Conservation (phyloP, 2,888 invertebrate species). For the Chrysotoxum bicinctum region DNA sequence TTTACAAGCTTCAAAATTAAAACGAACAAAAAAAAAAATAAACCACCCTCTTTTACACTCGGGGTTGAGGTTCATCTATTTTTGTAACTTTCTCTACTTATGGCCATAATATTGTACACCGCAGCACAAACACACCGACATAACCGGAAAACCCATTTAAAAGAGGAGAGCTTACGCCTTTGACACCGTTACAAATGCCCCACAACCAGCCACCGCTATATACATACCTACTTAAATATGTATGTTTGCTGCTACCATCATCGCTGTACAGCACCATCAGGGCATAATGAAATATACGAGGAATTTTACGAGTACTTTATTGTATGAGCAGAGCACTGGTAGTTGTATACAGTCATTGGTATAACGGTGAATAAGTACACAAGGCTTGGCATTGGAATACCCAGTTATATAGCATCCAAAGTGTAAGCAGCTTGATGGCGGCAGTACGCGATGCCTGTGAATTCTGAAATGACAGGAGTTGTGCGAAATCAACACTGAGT, state of each 20-base stretch:
- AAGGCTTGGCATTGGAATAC: constrained; percentile 9
- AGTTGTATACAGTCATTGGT: not conserved
- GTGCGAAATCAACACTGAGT: constrained; percentile 68
- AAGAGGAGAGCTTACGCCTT: constrained; percentile 54
- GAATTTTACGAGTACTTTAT: constrained; percentile 67
- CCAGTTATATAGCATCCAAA: not conserved
- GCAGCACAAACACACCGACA: constrained; percentile 40
- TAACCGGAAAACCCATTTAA: constrained; percentile 52
- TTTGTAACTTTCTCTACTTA: constrained; percentile 45
- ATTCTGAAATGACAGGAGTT: constrained; percentile 65
- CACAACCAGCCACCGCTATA: not conserved
- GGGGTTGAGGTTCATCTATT: constrained; percentile 17
- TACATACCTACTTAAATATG: not conserved
- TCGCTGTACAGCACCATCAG: not conserved
- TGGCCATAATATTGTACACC: not conserved
- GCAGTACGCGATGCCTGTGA: constrained; percentile 8
- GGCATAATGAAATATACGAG: constrained; percentile 51
- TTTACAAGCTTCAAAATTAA: constrained; percentile 1
- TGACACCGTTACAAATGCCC: constrained; percentile 50
- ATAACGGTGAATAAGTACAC: constrained; percentile 12
- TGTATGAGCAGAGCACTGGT: constrained; percentile 39
- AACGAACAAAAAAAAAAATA: not conserved
- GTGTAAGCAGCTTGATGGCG: constrained; percentile 21
- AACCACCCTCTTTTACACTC: not conserved
- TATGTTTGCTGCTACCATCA: not conserved